These are phyloP conservation scores for Macroglossus sobrinus DNA, from an alignment of 2,113 vertebrate genomes.

Conservation along the genomic window DNA sequence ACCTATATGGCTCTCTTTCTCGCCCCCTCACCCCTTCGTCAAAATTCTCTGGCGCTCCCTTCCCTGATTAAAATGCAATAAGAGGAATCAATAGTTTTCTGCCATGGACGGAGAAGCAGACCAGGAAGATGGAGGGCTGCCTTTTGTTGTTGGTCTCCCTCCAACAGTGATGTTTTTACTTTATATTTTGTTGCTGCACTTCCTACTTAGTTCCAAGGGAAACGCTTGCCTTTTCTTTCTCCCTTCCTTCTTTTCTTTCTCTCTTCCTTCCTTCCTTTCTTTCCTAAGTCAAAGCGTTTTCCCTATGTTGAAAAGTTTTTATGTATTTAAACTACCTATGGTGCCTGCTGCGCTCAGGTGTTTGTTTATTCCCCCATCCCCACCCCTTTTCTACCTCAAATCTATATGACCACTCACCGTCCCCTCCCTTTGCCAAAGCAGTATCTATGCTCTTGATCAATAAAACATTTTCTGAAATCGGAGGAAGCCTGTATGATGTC, in stretches of 20 bases:
- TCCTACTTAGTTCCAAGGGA: slow-evolving; percentile 51
- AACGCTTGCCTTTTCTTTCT: not conserved
- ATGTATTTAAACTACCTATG: slow-evolving; percentile 87
- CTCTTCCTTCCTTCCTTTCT: not conserved
- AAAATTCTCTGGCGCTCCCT: not conserved
- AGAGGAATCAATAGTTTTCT: slow-evolving; percentile 41
- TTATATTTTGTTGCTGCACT: slow-evolving; percentile 54
- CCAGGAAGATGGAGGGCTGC: not conserved
- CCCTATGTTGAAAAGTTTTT: slow-evolving; percentile 63
- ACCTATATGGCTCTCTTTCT: not conserved
- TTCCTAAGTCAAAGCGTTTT: slow-evolving; percentile 74
- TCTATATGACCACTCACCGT: slow-evolving; percentile 80
- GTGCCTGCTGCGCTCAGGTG: slow-evolving; percentile 75
- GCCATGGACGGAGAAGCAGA: not conserved
- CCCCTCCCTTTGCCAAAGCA: slow-evolving; percentile 70
- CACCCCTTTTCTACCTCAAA: slow-evolving; percentile 85
- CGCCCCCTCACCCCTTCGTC: not conserved
- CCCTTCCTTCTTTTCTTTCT: not conserved
- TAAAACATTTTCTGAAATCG: slow-evolving; percentile 75
- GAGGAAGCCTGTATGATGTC: not conserved
- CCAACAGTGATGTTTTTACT: not conserved
- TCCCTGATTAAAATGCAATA: slow-evolving; percentile 51
- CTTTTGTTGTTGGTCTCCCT: not conserved
- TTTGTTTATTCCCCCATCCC: not conserved
- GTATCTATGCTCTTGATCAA: slow-evolving; percentile 81